Percentiles rank a stretch among this genome's conserved stretches.
These are phyloP conservation scores for Tricholauxania praeusta DNA, from an alignment of 2,888 invertebrate species.

Conservation along the genomic window DNA sequence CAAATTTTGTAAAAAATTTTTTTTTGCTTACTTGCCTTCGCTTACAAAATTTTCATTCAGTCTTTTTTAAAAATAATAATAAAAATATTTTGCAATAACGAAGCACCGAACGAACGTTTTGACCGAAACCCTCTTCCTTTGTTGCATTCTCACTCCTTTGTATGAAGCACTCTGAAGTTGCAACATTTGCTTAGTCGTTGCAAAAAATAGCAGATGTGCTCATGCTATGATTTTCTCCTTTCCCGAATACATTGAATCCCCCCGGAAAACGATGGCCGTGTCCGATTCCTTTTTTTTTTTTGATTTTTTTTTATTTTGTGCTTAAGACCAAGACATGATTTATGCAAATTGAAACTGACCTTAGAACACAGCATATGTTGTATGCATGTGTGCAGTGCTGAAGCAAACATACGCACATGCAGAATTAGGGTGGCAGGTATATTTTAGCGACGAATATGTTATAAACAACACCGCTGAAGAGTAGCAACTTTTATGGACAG, in stretches of 20 bases:
- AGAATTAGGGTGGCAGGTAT: not conserved
- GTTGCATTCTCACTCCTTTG: not conserved
- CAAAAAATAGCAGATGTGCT: slow-evolving; percentile 26
- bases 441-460: too few relatives aligned
- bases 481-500: too few relatives aligned
- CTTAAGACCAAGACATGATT: slow-evolving; percentile 53
- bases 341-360: slow-evolving; percentile 60
- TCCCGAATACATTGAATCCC: slow-evolving; percentile 5
- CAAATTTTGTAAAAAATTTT: slow-evolving; percentile 1
- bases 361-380: slow-evolving; percentile 33
- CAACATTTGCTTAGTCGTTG: slow-evolving; percentile 4
- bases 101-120: not conserved
- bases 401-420: not conserved
- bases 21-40: not conserved
- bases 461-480: too few relatives aligned
- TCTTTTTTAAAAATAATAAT: slow-evolving; percentile 20
- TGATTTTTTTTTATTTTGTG: slow-evolving; percentile 37
- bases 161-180: too few relatives aligned
- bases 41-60: not conserved
- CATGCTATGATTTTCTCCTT: slow-evolving; percentile 30
- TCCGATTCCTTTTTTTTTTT: slow-evolving; percentile 26
- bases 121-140: not conserved
- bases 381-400: not conserved
- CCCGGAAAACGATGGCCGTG: slow-evolving; percentile 22
- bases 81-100: slow-evolving; percentile 38